Percentiles rank a stretch among this genome's conserved stretches.
Evolutionary conservation across 2,113 vertebrate species (phyloP).

Genomic region (Aythya baeri): DNA sequence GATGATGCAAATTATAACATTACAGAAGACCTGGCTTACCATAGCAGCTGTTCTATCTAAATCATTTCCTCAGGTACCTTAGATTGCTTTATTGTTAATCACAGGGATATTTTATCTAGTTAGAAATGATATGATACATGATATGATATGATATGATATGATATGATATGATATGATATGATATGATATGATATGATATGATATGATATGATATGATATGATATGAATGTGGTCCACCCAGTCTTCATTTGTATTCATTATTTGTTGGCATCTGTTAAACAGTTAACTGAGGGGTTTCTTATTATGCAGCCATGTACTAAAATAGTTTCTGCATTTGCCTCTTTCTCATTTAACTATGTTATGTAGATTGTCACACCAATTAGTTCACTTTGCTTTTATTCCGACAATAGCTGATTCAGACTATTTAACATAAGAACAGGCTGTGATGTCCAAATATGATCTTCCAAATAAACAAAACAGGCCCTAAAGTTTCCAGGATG

Average conservation of each 20-base stretch:
- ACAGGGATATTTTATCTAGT: neutral
- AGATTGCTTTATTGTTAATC: neutral
- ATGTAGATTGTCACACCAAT: rapidly evolving
- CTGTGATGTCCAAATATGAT: neutral
- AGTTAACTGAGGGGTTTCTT: neutral
- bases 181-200: too few relatives aligned
- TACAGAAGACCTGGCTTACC: neutral
- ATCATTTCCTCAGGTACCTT: neutral
- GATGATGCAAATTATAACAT: neutral
- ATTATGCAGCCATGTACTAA: neutral
- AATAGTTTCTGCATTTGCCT: neutral
- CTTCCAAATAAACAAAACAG: neutral
- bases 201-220: too few relatives aligned
- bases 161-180: too few relatives aligned
- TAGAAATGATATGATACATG: neutral
- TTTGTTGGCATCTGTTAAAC: neutral
- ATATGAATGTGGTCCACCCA: neutral
- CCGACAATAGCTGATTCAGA: neutral
- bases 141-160: too few relatives aligned
- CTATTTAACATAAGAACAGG: neutral
- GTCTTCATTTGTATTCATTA: neutral
- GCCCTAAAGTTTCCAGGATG: neutral
- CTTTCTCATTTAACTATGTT: neutral
- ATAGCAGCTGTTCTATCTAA: neutral
- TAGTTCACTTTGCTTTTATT: neutral